Conservation (phyloP, 2,888 invertebrate genomes). For the Apomyelois bistriatella region DNA sequence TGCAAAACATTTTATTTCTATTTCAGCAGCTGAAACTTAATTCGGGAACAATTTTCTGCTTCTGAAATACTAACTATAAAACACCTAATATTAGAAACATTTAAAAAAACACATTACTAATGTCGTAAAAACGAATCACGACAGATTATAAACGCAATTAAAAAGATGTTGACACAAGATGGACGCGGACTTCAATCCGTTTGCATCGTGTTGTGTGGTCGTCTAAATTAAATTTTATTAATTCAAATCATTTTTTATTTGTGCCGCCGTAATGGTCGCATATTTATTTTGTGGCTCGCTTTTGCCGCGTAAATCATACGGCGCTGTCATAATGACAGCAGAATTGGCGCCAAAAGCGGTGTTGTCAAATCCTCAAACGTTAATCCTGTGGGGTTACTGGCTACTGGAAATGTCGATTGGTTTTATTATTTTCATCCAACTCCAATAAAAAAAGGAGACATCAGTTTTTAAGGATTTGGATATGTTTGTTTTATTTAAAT, state of each 20-base stretch:
- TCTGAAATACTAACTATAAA: background rate
- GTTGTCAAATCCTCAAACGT: slow-evolving; percentile 13
- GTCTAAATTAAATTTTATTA: slow-evolving; percentile 53
- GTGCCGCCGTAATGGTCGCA: slow-evolving; percentile 36
- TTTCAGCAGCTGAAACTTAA: too few species aligned
- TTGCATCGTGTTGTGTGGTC: slow-evolving; percentile 53
- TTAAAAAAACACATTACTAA: slow-evolving; percentile 7
- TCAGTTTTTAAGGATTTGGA: background rate
- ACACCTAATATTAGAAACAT: slow-evolving; percentile 1
- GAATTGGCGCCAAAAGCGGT: slow-evolving; percentile 59
- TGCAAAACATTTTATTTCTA: too few species aligned
- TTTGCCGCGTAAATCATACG: slow-evolving; percentile 56
- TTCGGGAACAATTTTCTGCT: background rate
- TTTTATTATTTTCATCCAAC: background rate
- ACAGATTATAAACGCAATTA: slow-evolving; percentile 15
- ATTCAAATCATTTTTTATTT: slow-evolving; percentile 50
- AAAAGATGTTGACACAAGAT: slow-evolving; percentile 15
- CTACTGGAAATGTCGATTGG: background rate
- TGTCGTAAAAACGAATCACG: slow-evolving; percentile 10
- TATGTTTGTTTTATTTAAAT: too few species aligned
- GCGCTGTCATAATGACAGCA: slow-evolving; percentile 54
- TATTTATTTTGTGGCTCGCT: slow-evolving; percentile 47
- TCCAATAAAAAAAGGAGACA: background rate
- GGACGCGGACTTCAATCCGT: slow-evolving; percentile 26
- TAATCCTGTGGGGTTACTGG: background rate